A percentile compares a stretch with the other conserved stretches of the same genome.
Evolutionary conservation across 2,113 vertebrate genomes (phyloP).

Genomic region (Mobula hypostoma): DNA sequence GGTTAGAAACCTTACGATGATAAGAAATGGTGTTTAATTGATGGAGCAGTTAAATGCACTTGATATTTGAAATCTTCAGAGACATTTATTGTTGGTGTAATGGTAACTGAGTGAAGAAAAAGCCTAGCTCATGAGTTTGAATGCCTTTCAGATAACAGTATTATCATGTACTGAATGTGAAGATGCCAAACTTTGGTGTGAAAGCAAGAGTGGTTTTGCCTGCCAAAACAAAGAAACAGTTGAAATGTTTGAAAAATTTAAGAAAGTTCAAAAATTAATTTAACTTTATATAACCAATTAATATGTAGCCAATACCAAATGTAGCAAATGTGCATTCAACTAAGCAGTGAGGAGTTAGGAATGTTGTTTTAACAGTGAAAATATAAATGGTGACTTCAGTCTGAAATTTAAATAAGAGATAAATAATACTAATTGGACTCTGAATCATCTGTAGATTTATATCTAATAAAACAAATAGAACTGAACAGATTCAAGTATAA

Average conservation of each 20-base stretch:
- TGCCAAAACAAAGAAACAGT: not conserved
- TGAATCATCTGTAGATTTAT: slow-evolving; percentile 18
- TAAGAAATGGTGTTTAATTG: not conserved
- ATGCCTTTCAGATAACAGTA: not conserved
- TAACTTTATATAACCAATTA: not conserved
- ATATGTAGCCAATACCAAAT: not conserved
- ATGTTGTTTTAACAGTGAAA: not conserved
- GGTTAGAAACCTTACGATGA: slow-evolving; percentile 55
- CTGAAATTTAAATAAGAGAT: not conserved
- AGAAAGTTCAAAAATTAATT: not conserved
- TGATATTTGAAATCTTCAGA: not conserved
- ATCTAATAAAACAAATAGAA: not conserved
- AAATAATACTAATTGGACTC: not conserved
- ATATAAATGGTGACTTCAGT: not conserved
- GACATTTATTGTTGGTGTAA: not conserved
- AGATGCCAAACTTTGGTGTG: not conserved
- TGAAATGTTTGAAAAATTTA: not conserved
- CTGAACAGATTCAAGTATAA: not conserved
- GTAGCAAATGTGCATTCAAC: not conserved
- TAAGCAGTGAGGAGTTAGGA: not conserved
- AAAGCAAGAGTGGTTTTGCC: not conserved
- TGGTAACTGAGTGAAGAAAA: no score
- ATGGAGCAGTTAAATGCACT: not conserved
- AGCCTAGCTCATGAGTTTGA: not conserved
- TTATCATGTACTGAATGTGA: not conserved